Conservation (phyloP, 2,797 vertebrate genomes). For the Lepilemur ruficaudatus region DNA sequence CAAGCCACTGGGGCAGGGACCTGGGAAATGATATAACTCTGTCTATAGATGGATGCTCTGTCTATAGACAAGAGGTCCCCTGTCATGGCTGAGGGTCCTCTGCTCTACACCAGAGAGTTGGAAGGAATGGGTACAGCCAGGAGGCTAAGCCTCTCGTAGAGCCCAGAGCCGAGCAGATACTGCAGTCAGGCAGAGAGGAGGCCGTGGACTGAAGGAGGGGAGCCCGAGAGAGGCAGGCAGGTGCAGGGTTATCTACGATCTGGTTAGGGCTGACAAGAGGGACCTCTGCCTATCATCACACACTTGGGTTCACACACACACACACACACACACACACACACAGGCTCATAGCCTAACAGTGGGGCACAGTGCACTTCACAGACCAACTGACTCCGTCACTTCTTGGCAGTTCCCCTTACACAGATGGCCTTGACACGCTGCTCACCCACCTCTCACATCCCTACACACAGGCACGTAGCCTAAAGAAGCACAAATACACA, state of each 20-base stretch:
- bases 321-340: neutral
- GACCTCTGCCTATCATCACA: neutral
- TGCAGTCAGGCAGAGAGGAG: neutral
- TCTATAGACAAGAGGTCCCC: neutral
- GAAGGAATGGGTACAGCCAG: neutral
- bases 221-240: neutral
- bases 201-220: accelerated
- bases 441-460: neutral
- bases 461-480: neutral
- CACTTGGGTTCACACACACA: neutral
- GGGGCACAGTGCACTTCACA: neutral
- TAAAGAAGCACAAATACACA: neutral
- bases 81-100: neutral
- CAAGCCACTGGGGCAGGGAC: neutral
- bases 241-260: neutral
- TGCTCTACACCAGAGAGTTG: neutral
- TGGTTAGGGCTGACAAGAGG: neutral
- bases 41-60: too few species aligned
- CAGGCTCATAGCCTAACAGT: neutral
- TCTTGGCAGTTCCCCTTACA: neutral
- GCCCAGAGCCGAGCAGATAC: neutral
- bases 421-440: neutral
- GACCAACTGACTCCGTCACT: neutral
- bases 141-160: neutral
- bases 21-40: neutral